phyloP scores from a whole-genome alignment of 2,113 vertebrate genomes.

The Dipodomys spectabilis region DNA sequence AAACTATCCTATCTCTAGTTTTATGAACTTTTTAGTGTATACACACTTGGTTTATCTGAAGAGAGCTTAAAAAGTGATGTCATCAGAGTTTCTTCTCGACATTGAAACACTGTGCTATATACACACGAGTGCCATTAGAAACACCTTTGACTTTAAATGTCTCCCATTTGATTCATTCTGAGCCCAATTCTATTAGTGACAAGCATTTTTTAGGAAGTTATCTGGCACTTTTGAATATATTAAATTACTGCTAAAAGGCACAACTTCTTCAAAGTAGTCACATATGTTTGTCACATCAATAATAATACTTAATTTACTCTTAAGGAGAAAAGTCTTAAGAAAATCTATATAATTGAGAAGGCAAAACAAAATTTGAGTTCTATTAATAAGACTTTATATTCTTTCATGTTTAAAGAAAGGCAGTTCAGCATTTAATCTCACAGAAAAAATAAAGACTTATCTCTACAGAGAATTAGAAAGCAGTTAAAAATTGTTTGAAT shows the following conservation, averaged over 20 bases:
- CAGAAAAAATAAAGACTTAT: neutral
- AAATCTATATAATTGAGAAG: neutral
- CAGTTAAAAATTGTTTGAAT: neutral
- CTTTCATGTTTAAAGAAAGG: neutral
- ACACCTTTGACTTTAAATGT: conserved; percentile 76
- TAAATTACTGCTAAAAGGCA: conserved; percentile 62
- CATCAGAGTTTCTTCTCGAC: conserved; percentile 78
- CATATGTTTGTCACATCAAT: neutral
- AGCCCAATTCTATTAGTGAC: conserved; percentile 58
- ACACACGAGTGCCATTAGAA: conserved; percentile 81
- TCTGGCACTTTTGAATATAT: conserved; percentile 56
- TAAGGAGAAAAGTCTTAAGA: neutral
- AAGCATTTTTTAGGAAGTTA: conserved; percentile 65
- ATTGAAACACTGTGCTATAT: conserved; percentile 70
- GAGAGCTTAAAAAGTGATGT: conserved; percentile 83
- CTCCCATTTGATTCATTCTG: conserved; percentile 76
- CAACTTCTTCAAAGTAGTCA: conserved; percentile 47
- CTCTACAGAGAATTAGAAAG: neutral
- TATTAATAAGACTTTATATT: neutral
- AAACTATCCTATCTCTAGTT: conserved; percentile 71
- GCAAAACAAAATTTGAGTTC: neutral
- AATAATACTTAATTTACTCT: conserved; percentile 22
- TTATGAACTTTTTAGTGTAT: conserved; percentile 57
- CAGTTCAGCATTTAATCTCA: conserved; percentile 29
- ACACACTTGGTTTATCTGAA: conserved; percentile 76